Conservation (phyloP, 2,888 invertebrate species). For the Apodemia mormo region DNA sequence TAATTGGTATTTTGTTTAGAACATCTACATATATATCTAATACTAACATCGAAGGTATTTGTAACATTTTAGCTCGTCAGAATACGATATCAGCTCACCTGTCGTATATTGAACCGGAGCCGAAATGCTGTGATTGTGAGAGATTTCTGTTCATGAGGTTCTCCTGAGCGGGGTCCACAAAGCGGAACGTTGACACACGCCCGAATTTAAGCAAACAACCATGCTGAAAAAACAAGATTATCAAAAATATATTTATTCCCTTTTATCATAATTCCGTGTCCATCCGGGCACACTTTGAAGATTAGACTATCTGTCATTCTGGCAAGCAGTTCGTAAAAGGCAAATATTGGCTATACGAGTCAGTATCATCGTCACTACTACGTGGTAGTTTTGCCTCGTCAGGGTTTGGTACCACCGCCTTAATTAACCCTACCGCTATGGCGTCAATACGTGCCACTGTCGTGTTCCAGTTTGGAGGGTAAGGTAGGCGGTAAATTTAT, state of each 20-base stretch:
- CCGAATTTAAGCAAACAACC: slow-evolving; percentile 93
- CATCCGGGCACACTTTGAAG: too few relatives aligned
- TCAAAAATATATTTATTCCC: background rate
- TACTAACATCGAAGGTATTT: slow-evolving; percentile 8
- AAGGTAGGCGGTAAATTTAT: too few relatives aligned
- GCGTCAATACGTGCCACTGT: too few relatives aligned
- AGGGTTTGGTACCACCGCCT: too few relatives aligned
- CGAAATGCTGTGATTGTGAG: slow-evolving; percentile 86
- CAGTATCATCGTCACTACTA: too few relatives aligned
- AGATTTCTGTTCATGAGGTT: slow-evolving; percentile 89
- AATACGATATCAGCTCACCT: slow-evolving; percentile 75
- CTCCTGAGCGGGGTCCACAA: slow-evolving; percentile 91
- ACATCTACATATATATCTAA: slow-evolving; percentile 12
- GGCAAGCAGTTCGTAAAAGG: too few relatives aligned
- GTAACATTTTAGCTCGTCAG: background rate
- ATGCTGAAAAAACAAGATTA: slow-evolving; percentile 75
- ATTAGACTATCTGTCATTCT: too few relatives aligned
- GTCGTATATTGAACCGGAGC: slow-evolving; percentile 90
- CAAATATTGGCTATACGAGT: too few relatives aligned
- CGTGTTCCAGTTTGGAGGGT: too few relatives aligned
- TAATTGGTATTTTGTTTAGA: background rate
- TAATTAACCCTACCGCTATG: too few relatives aligned
- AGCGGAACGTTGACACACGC: slow-evolving; percentile 92
- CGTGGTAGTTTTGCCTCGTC: too few relatives aligned
- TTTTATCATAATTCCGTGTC: too few relatives aligned